Evolutionary conservation across 2,888 invertebrate species (phyloP).

Genomic region (Chymomyza procnemis): DNA sequence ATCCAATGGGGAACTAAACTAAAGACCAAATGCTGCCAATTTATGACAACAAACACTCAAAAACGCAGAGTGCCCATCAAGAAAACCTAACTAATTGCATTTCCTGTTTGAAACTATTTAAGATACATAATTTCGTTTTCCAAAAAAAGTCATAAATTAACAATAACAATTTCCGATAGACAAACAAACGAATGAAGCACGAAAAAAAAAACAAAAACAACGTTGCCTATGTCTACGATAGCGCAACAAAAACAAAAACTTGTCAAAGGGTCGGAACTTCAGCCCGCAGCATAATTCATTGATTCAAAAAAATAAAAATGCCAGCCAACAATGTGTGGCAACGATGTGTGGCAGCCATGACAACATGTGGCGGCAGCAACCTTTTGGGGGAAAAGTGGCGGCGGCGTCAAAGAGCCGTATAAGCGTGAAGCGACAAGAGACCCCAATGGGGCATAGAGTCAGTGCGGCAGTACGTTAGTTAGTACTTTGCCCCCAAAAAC

Average conservation of each 20-base stretch:
- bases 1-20: background rate
- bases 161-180: constrained; percentile 68
- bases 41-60: constrained; percentile 26
- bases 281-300: constrained; percentile 1
- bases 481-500: background rate
- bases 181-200: constrained; percentile 56
- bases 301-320: background rate
- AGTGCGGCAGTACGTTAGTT: no score
- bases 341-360: background rate
- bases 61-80: constrained; percentile 36
- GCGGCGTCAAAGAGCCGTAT: constrained; percentile 38
- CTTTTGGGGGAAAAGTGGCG: background rate
- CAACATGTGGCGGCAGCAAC: background rate
- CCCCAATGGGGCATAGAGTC: constrained; percentile 5
- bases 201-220: constrained; percentile 19
- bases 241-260: constrained; percentile 24
- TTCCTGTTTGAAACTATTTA: constrained; percentile 49
- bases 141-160: constrained; percentile 61
- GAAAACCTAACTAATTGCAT: constrained; percentile 62
- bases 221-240: background rate
- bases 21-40: constrained; percentile 32
- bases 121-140: constrained; percentile 53
- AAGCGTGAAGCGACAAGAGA: constrained; percentile 49
- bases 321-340: background rate
- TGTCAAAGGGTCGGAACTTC: constrained; percentile 48